A percentile compares a stretch with the other conserved stretches of the same genome.
These are phyloP conservation scores for Turritopsis rubra DNA, from an alignment of 30 jellyfish, hydroid and myxozoan species.

Conservation along the genomic window DNA sequence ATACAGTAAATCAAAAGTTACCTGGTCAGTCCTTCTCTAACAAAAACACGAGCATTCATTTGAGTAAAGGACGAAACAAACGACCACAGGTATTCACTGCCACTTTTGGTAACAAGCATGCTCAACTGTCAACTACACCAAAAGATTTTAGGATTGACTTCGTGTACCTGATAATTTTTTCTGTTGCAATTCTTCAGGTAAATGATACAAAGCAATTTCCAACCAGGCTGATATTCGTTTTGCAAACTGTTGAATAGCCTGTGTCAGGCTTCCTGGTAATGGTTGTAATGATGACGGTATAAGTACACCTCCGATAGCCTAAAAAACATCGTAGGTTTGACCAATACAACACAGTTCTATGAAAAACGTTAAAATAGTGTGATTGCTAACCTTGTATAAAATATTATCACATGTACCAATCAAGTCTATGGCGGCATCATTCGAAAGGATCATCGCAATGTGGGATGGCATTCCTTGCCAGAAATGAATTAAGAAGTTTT, in stretches of 20 bases:
- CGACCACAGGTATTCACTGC: neutral
- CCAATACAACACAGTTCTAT: neutral
- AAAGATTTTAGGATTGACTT: too few species aligned
- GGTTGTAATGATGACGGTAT: constrained; percentile 94
- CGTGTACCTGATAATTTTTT: constrained; percentile 74
- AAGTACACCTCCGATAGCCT: constrained; percentile 92
- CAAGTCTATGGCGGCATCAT: constrained; percentile 62
- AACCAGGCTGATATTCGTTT: constrained; percentile 82
- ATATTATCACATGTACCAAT: constrained; percentile 82
- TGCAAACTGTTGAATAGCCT: constrained; percentile 96
- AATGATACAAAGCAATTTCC: constrained; percentile 73
- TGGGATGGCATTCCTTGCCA: constrained; percentile 99
- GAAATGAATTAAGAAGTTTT: constrained; percentile 82
- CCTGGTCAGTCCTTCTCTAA: too few species aligned
- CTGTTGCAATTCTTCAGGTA: constrained; percentile 74
- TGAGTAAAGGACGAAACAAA: neutral
- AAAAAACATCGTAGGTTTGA: neutral
- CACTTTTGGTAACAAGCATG: too few species aligned
- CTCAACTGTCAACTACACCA: too few species aligned
- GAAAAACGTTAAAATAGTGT: neutral
- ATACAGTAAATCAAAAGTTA: too few species aligned
- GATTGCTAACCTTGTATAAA: constrained; percentile 76
- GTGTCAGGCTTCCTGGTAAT: constrained; percentile 95
- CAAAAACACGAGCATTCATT: neutral
- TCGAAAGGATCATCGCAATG: constrained; percentile 69